These are phyloP conservation scores for Watsonalla binaria DNA, from an alignment of 2,888 invertebrate species.

Conservation along the genomic window DNA sequence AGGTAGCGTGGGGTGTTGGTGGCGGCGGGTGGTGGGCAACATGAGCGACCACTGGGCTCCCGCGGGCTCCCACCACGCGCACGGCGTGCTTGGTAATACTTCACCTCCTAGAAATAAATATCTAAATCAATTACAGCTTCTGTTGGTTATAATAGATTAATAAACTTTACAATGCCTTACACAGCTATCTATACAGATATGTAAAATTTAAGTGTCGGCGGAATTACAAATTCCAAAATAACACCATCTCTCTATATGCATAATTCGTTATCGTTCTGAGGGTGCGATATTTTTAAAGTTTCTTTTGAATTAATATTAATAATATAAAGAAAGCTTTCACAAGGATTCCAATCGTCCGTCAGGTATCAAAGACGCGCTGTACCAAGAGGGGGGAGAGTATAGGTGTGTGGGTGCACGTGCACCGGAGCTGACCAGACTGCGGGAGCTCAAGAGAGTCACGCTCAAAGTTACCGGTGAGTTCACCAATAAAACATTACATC, in stretches of 20 bases:
- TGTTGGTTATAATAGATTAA: too few species aligned
- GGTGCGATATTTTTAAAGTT: too few species aligned
- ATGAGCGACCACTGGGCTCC: slow-evolving; percentile 60
- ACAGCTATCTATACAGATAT: too few species aligned
- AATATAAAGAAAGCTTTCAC: too few species aligned
- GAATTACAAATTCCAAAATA: too few species aligned
- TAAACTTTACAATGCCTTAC: too few species aligned
- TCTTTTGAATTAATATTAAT: too few species aligned
- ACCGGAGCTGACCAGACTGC: slow-evolving; percentile 49
- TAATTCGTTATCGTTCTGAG: too few species aligned
- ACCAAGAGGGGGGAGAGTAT: slow-evolving; percentile 88
- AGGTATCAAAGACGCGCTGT: slow-evolving; percentile 83
- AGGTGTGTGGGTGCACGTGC: slow-evolving; percentile 80
- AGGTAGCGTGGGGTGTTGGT: slow-evolving; percentile 74
- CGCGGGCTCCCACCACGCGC: slow-evolving; percentile 64
- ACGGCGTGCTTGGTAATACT: slow-evolving; percentile 69
- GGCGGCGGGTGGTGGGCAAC: slow-evolving; percentile 66
- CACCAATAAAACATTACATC: not conserved
- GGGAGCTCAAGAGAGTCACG: slow-evolving; percentile 64
- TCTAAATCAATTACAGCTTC: too few species aligned
- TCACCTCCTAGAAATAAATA: too few species aligned
- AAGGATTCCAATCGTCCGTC: not conserved
- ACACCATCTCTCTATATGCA: too few species aligned
- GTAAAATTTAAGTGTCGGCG: too few species aligned
- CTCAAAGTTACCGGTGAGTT: slow-evolving; percentile 57